Conservation (phyloP, 2,888 invertebrate species). For the Thereva unica region DNA sequence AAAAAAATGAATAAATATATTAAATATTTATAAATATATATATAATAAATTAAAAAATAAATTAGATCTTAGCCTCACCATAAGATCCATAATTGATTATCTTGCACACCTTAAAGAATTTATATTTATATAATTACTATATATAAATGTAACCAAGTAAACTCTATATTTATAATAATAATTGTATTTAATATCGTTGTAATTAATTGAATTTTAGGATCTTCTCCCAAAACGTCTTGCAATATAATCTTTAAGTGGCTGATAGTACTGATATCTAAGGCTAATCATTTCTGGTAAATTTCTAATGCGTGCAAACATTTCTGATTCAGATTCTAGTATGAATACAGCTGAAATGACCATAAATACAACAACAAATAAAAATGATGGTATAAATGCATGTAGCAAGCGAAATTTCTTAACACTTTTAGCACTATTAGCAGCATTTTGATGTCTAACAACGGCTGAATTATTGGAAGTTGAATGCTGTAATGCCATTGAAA, state of each 20-base stretch:
- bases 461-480: conserved; percentile 45
- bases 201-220: conserved; percentile 28
- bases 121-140: no score
- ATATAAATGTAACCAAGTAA: no score
- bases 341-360: conserved; percentile 71
- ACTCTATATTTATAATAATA: no score
- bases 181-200: neutral
- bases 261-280: conserved; percentile 79
- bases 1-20: no score
- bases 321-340: conserved; percentile 79
- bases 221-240: conserved; percentile 39
- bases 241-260: conserved; percentile 79
- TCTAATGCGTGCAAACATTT: conserved; percentile 69
- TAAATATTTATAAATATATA: no score
- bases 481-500: conserved; percentile 23
- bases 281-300: conserved; percentile 78
- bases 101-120: no score
- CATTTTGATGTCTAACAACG: conserved; percentile 44
- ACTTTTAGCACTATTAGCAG: conserved; percentile 53
- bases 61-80: no score
- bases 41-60: no score
- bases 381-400: conserved; percentile 76
- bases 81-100: no score
- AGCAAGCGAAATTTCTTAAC: conserved; percentile 66
- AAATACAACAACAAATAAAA: conserved; percentile 72